Base-by-base conservation (phyloP, 2,888 invertebrate genomes). In the Spisula solida region DNA sequence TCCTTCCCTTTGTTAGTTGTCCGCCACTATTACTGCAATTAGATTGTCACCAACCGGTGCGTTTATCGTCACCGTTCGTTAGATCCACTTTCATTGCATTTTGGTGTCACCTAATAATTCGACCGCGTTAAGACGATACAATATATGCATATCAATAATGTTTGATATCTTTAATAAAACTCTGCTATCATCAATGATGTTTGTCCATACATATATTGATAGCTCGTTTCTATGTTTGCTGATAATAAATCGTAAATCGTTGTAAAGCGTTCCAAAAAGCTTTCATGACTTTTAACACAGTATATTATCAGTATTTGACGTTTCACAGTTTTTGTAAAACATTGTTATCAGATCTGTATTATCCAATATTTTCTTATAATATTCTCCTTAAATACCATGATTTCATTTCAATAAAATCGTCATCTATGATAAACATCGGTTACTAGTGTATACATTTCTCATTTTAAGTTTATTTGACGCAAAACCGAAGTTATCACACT, bases 221-320 rank as follows among this genome's bases (percentile, higher is more conserved):
- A 86, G 25, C 80, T 29, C 75, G 82, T 86, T 86, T 81, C 55
- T 80, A 80, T 86, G 79, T 86, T 89, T 89, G 84, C 75, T 48
- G 79, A 86, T 81, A 48, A 83, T 89, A 86, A 89, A 89, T 84
- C 81, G 66, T 83, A 70, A 86, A 60, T 60, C 29, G 29, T 70
- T 56, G 82, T 60, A 85, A 60, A 82, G 55, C 81, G 82, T 70
- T 51, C 31, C 51, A 83, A 75, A 55, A 78, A 79, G 82, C 34
- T 75, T 75, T 75, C 31, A 75, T 8, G 8, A 20, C 6, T 29
- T 51, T n/a, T 20, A n/a, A 29, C 47, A 56, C 51, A 12, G 48
- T 47, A 47, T 25, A 29, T 48, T 48, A 48, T 51, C 25, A 4
- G 6, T 25, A 80, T 14, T 48, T 80, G 48, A 25, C 48, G 80